phyloP scores from a whole-genome alignment of 2,113 vertebrate species.

The Cervus canadensis region DNA sequence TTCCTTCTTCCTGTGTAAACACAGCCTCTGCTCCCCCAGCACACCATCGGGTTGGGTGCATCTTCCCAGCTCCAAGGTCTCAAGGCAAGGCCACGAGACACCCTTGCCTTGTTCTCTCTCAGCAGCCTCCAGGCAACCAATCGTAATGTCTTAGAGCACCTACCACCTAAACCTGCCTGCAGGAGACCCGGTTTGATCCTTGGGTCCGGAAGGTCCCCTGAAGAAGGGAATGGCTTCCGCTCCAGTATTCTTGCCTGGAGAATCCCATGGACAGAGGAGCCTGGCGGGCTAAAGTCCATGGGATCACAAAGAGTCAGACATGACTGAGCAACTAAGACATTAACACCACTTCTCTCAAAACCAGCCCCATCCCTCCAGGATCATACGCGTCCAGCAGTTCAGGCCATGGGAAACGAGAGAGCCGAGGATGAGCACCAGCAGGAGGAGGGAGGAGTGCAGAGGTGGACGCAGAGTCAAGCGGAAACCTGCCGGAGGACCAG shows the following conservation, averaged over 20 bases:
- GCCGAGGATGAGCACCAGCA: fast-evolving
- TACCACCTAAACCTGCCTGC: background rate
- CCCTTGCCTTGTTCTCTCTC: background rate
- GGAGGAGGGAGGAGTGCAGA: background rate
- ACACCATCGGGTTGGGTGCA: fast-evolving
- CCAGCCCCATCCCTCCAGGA: background rate
- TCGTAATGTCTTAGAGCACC: fast-evolving
- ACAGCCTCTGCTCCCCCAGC: background rate
- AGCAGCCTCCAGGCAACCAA: fast-evolving
- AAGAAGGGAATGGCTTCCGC: background rate
- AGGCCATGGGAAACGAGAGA: fast-evolving
- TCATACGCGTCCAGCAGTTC: fast-evolving
- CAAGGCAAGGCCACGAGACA: fast-evolving
- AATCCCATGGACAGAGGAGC: background rate
- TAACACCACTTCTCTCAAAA: background rate
- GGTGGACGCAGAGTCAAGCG: fast-evolving
- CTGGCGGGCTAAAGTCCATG: background rate
- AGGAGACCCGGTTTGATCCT: background rate
- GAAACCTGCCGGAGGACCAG: no score
- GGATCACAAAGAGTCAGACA: background rate
- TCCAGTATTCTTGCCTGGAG: background rate
- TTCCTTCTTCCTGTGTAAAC: no score
- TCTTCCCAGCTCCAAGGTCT: fast-evolving
- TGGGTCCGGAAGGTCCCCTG: background rate
- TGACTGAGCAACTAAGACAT: background rate